A percentile compares a stretch with the other conserved stretches of the same genome.
These are phyloP conservation scores for Struthio camelus DNA, from an alignment of 2,113 vertebrate species.

Conservation along the genomic window DNA sequence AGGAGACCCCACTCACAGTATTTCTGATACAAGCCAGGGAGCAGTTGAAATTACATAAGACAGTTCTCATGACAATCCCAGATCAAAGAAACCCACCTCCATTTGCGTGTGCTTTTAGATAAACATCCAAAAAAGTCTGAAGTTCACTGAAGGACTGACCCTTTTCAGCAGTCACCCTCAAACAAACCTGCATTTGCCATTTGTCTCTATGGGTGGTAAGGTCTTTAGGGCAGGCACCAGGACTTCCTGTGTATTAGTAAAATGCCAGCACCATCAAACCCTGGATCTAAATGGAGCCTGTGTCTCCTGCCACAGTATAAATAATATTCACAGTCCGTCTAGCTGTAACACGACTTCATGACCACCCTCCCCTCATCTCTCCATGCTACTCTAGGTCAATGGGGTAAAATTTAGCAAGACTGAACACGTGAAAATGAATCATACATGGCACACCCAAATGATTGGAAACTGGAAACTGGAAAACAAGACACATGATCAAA, in stretches of 20 bases:
- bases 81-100: slow-evolving; percentile 45
- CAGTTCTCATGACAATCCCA: not conserved
- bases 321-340: not conserved
- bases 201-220: slow-evolving; percentile 44
- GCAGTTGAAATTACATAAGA: slow-evolving; percentile 26
- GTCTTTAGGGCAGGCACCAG: slow-evolving; percentile 32
- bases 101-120: slow-evolving; percentile 32
- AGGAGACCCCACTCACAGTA: not conserved
- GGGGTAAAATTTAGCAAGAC: not conserved
- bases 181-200: not conserved
- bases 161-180: slow-evolving; percentile 4
- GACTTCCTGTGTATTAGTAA: not conserved
- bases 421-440: not conserved
- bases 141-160: not conserved
- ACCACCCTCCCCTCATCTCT: not conserved
- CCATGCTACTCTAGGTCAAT: not conserved
- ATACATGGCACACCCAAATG: not conserved
- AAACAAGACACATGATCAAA: not conserved
- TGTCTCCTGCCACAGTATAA: not conserved
- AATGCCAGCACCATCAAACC: not conserved
- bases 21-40: slow-evolving; percentile 49
- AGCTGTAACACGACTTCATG: not conserved
- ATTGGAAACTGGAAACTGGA: not conserved
- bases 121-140: slow-evolving; percentile 26
- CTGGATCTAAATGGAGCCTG: not conserved